Percentiles rank a stretch among this genome's conserved stretches.
Conservation (phyloP, 2,113 vertebrate species). For the Onychostoma macrolepis region DNA sequence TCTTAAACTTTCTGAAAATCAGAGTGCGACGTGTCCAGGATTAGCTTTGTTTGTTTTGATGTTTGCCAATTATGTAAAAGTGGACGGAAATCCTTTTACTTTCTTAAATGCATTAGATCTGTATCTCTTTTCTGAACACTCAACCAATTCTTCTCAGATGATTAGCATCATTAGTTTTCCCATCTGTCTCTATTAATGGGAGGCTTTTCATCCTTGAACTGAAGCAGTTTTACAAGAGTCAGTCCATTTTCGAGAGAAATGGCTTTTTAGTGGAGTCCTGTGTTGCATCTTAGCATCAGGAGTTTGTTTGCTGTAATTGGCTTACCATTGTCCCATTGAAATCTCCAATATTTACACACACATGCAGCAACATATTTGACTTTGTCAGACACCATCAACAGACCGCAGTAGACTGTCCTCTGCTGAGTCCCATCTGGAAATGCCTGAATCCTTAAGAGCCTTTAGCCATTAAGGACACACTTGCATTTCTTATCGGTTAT, state of each 20-base stretch:
- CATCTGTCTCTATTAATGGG: conserved; percentile 52
- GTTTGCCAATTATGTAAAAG: conserved; percentile 34
- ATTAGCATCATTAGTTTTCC: conserved; percentile 53
- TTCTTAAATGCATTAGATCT: conserved; percentile 25
- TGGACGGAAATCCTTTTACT: conserved; percentile 41
- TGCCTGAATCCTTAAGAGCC: conserved; percentile 53
- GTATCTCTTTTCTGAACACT: conserved; percentile 42
- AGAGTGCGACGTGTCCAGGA: not conserved
- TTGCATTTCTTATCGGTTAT: conserved; percentile 56
- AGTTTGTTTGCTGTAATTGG: conserved; percentile 56
- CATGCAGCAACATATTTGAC: conserved; percentile 39
- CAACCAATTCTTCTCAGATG: conserved; percentile 43
- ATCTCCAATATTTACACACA: conserved; percentile 49
- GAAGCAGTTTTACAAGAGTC: conserved; percentile 53
- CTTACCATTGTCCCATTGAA: conserved; percentile 48
- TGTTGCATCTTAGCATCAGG: conserved; percentile 34
- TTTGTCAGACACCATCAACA: conserved; percentile 23
- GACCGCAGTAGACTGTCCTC: conserved; percentile 11
- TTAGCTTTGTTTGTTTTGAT: conserved; percentile 30
- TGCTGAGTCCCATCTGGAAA: conserved; percentile 62
- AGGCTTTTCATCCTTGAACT: conserved; percentile 63
- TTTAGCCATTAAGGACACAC: conserved; percentile 57
- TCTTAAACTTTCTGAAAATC: not conserved
- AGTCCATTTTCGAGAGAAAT: conserved; percentile 57
- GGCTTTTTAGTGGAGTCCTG: conserved; percentile 59